A percentile compares a stretch with the other conserved stretches of the same genome.
phyloP scores from a whole-genome alignment of 2,113 vertebrate species.

The Anolis carolinensis region DNA sequence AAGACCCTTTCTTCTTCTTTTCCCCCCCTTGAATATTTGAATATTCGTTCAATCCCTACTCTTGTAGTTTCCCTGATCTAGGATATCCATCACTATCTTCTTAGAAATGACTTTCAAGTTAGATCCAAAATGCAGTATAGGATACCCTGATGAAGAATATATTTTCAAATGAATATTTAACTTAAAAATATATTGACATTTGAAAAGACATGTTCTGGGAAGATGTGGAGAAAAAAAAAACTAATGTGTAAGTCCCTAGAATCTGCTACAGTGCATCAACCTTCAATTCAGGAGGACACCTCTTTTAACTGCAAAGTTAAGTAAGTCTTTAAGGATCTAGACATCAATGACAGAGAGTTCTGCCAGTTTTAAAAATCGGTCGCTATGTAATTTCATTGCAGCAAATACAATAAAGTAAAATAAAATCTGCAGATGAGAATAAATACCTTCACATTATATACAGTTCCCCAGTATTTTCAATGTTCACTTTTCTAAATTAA shows the following conservation, averaged over 20 bases:
- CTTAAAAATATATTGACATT: not conserved
- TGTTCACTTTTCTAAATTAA: constrained; percentile 9
- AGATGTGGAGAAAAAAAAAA: not conserved
- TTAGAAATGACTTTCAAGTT: not conserved
- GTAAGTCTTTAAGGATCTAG: not conserved
- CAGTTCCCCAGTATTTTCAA: constrained; percentile 14
- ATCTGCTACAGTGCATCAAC: not conserved
- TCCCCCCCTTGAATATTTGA: too few relatives aligned
- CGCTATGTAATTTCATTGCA: not conserved
- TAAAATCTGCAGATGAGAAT: not conserved
- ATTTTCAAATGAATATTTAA: not conserved
- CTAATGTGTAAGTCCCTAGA: not conserved
- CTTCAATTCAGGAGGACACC: not conserved
- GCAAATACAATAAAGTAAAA: too few relatives aligned
- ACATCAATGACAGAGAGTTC: not conserved
- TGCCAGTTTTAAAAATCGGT: not conserved
- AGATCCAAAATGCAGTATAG: not conserved
- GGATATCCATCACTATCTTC: not conserved
- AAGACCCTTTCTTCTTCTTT: too few relatives aligned
- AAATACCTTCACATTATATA: not conserved
- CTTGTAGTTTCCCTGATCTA: too few relatives aligned
- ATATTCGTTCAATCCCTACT: too few relatives aligned
- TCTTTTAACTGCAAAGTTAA: not conserved
- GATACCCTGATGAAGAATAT: not conserved
- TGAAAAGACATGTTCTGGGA: not conserved